Percentiles rank a stretch among this genome's conserved stretches.
These are phyloP conservation scores for Bursaphelenchus okinawaensis DNA, from an alignment of 2,888 invertebrate genomes.

Conservation along the genomic window DNA sequence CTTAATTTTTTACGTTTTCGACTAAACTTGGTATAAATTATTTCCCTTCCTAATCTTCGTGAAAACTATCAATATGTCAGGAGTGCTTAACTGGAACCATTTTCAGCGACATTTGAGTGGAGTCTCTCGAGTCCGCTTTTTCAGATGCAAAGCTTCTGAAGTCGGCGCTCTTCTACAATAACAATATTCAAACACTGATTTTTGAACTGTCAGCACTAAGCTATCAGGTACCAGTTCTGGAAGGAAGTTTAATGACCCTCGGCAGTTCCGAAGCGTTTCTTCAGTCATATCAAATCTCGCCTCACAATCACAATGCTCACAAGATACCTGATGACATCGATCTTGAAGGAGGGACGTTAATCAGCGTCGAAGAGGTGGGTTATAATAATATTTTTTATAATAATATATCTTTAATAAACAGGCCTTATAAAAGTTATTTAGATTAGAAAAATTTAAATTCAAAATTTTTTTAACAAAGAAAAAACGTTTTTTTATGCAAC, in stretches of 20 bases:
- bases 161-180: background rate
- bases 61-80: background rate
- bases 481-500: background rate
- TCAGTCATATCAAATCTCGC: background rate
- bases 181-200: too few relatives aligned
- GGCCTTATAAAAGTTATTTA: too few relatives aligned
- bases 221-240: too few relatives aligned
- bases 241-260: background rate
- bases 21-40: background rate
- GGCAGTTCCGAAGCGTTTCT: background rate
- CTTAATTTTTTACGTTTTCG: too few relatives aligned
- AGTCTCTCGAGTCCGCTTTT: background rate
- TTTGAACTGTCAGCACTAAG: too few relatives aligned
- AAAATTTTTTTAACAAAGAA: background rate
- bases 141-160: background rate
- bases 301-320: slow-evolving; percentile 6
- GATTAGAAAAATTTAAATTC: background rate
- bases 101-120: background rate
- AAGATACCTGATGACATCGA: slow-evolving; percentile 39
- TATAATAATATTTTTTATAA: background rate
- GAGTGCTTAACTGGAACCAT: background rate
- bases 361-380: slow-evolving; percentile 37
- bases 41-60: background rate
- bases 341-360: slow-evolving; percentile 43
- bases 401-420: too few relatives aligned